Percentiles rank a stretch among this genome's conserved stretches.
Conservation (phyloP, 2,113 vertebrate species). For the Catharus fuscescens region DNA sequence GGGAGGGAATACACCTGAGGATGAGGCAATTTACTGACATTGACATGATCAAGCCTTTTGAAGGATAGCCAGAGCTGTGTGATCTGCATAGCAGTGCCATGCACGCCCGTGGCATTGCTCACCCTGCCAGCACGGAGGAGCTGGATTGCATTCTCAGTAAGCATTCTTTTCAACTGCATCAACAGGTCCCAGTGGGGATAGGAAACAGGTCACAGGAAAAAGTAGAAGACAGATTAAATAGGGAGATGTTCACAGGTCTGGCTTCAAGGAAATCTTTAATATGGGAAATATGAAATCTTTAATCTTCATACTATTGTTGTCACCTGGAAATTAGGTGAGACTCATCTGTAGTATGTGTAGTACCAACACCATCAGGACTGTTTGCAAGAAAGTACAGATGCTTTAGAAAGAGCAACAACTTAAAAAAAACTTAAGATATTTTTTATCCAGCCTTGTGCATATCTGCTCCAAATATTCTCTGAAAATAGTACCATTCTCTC, state of each 20-base stretch:
- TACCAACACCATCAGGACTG: rapidly evolving
- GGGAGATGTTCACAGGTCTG: neutral
- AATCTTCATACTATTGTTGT: neutral
- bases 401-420: neutral
- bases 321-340: neutral
- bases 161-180: neutral
- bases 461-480: neutral
- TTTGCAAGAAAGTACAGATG: neutral
- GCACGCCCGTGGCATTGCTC: rapidly evolving
- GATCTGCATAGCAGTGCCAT: neutral
- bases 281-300: neutral
- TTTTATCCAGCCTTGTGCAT: neutral
- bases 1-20: neutral
- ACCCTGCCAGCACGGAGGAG: neutral
- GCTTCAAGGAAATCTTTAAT: neutral
- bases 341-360: neutral
- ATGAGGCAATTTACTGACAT: neutral
- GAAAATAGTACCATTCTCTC: neutral
- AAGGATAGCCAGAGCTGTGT: neutral
- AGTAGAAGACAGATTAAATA: neutral
- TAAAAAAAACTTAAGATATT: neutral
- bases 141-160: neutral
- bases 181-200: neutral
- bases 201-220: neutral
- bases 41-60: neutral